Evolutionary conservation across 2,113 vertebrate genomes (phyloP).

Genomic region (Coregonus clupeaformis): DNA sequence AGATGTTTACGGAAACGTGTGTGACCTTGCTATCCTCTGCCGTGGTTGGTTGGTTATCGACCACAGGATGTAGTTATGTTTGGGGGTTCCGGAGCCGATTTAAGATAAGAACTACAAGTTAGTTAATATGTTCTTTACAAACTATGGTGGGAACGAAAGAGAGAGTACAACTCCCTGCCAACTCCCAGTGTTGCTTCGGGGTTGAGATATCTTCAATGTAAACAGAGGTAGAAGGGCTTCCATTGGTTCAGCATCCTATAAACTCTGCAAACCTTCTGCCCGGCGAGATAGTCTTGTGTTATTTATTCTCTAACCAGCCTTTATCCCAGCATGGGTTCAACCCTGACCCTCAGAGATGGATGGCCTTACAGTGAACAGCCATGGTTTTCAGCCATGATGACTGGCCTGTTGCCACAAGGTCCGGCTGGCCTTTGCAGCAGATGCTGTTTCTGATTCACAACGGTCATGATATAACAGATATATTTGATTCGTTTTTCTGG

Average conservation of each 20-base stretch:
- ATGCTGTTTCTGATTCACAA: too few relatives aligned
- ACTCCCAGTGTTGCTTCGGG: slow-evolving; percentile 12
- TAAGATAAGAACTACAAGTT: slow-evolving; percentile 35
- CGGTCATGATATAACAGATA: too few relatives aligned
- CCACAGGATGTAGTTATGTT: slow-evolving; percentile 35
- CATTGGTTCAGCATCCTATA: neutral
- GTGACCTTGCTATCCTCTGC: neutral
- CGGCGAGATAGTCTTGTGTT: neutral
- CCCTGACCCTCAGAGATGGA: neutral
- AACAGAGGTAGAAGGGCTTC: slow-evolving; percentile 22
- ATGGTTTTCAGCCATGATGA: neutral
- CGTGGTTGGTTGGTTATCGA: neutral
- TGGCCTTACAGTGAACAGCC: neutral
- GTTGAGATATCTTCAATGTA: slow-evolving; percentile 34
- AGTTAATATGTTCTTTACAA: slow-evolving; percentile 31
- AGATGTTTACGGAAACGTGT: slow-evolving; percentile 7
- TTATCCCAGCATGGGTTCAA: neutral
- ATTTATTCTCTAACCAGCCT: slow-evolving; percentile 1
- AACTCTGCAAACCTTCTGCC: too few relatives aligned
- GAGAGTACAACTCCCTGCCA: slow-evolving; percentile 25
- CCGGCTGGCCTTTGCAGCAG: too few relatives aligned
- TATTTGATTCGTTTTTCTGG: too few relatives aligned
- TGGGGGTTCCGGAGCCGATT: slow-evolving; percentile 8
- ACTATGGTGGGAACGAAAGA: too few relatives aligned
- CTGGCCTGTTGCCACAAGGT: too few relatives aligned